These are phyloP conservation scores for Neomonachus schauinslandi DNA, from an alignment of 2,113 vertebrate genomes.

Conservation along the genomic window DNA sequence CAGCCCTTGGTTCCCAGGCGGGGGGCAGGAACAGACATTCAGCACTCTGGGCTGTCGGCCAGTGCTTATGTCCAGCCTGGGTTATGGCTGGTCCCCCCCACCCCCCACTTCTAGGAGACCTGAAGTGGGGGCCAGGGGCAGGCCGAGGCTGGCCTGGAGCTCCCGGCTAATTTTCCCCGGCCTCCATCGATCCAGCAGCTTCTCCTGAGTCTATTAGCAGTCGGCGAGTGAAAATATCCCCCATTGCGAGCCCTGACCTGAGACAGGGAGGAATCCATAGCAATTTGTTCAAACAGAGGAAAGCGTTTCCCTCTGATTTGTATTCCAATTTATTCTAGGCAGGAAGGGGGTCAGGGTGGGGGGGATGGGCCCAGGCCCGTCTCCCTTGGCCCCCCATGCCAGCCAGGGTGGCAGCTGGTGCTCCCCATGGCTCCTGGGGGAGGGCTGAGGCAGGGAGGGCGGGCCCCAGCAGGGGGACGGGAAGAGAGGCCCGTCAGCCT, in stretches of 20 bases:
- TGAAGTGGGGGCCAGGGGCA: constrained; percentile 68
- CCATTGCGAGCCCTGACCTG: constrained; percentile 89
- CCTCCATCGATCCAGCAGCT: constrained; percentile 86
- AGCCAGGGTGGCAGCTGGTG: constrained; percentile 69
- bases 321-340: constrained; percentile 87
- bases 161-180: constrained; percentile 89
- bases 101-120: neutral
- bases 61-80: neutral
- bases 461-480: neutral
- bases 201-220: constrained; percentile 91
- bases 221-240: constrained; percentile 91
- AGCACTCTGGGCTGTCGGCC: rapidly evolving
- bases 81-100: neutral
- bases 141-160: constrained; percentile 83
- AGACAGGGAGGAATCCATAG: constrained; percentile 89
- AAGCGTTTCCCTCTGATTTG: constrained; percentile 88
- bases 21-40: neutral
- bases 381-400: neutral
- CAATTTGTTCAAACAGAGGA: constrained; percentile 91
- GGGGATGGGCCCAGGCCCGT: neutral
- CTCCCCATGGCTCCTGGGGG: constrained; percentile 4
- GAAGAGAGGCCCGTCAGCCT: constrained; percentile 47
- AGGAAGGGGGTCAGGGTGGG: constrained; percentile 45
- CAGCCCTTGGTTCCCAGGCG: neutral
- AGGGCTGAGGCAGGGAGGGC: neutral